Evolutionary conservation across 1,140 invertebrate species (phyloP).

Genomic region (Paralvinella palmiformis): DNA sequence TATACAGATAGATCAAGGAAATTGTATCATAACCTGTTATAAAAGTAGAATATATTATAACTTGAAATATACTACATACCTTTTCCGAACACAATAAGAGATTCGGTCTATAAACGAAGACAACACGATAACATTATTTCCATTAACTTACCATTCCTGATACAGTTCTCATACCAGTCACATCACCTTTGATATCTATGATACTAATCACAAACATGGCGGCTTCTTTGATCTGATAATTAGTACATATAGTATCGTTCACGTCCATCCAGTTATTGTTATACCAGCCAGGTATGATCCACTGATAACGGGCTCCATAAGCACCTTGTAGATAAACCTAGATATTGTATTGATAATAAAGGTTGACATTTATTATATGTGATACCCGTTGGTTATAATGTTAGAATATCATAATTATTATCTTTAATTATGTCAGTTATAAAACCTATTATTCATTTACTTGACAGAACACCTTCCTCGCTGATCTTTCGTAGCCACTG

Average conservation of each 20-base stretch:
- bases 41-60: no score
- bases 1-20: no score
- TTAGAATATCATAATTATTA: no score
- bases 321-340: neutral
- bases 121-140: no score
- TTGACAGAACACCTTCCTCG: neutral
- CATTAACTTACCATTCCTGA: neutral
- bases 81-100: no score
- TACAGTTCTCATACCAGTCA: conserved; percentile 10
- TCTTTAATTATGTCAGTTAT: no score
- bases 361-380: neutral
- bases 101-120: no score
- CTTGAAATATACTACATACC: no score
- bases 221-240: neutral
- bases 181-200: conserved; percentile 20
- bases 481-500: neutral
- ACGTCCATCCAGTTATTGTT: neutral
- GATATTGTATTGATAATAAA: neutral
- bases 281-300: neutral
- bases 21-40: no score
- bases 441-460: no score
- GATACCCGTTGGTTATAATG: no score
- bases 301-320: neutral
- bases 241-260: neutral
- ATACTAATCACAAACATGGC: neutral